Evolutionary conservation across 2,113 vertebrate genomes (phyloP).

Genomic region (Panurus biarmicus): DNA sequence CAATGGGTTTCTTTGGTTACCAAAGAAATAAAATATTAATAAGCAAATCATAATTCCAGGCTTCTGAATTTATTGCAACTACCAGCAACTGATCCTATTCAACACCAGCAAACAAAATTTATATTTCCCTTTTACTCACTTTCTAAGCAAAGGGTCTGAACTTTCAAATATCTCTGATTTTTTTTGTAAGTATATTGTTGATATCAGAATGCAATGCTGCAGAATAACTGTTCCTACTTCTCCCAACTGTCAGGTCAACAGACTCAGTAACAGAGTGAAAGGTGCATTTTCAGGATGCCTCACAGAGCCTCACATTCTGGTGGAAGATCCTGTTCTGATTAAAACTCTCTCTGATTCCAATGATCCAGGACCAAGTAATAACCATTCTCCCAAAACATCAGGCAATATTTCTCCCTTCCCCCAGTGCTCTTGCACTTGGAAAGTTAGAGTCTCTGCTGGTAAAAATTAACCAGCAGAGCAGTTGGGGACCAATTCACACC

Average conservation of each 20-base stretch:
- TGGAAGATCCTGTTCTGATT: neutral
- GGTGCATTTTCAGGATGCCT: neutral
- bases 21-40: neutral
- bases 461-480: neutral
- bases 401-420: neutral
- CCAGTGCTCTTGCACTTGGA: neutral
- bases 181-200: neutral
- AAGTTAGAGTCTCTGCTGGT: neutral
- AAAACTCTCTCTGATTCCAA: neutral
- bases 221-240: neutral
- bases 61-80: neutral
- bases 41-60: neutral
- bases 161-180: neutral
- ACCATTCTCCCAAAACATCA: neutral
- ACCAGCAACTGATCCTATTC: neutral
- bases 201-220: neutral
- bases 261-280: neutral
- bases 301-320: neutral
- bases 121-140: neutral
- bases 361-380: neutral
- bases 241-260: neutral
- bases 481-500: neutral
- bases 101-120: neutral
- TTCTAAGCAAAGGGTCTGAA: neutral
- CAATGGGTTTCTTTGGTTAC: neutral